Evolutionary conservation across 2,113 vertebrate species (phyloP).

Genomic region (Oxygymnocypris stewartii): DNA sequence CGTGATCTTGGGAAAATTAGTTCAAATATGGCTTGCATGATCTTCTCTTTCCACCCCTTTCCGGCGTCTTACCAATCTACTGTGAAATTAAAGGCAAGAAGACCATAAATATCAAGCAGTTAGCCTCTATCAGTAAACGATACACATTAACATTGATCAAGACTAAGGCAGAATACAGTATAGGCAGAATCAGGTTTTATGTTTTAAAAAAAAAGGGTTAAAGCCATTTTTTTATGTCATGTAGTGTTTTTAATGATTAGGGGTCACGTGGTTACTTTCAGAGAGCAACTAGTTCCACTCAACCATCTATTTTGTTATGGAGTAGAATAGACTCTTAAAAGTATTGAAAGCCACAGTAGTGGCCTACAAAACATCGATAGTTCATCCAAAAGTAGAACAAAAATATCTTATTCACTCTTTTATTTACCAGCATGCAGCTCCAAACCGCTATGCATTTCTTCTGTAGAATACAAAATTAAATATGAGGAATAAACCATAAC

Average conservation of each 20-base stretch:
- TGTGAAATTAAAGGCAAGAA: neutral
- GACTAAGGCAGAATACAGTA: neutral
- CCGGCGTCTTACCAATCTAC: neutral
- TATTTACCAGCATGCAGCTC: no score
- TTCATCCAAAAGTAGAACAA: no score
- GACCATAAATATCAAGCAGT: neutral
- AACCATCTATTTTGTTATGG: no score
- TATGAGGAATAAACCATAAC: neutral
- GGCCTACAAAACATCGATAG: no score
- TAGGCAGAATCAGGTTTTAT: neutral
- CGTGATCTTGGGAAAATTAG: neutral
- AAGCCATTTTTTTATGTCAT: neutral
- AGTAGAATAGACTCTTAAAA: no score
- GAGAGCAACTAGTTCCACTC: no score
- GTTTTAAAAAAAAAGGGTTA: neutral
- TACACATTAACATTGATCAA: neutral
- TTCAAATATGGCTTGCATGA: neutral
- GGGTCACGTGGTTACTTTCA: conserved; percentile 6
- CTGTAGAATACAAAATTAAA: neutral
- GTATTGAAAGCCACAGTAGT: no score
- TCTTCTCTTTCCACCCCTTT: neutral
- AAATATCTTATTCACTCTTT: no score
- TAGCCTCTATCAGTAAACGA: neutral
- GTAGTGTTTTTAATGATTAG: conserved; percentile 11
- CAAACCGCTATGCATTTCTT: neutral